Conservation (phyloP, 2,888 invertebrate genomes). For the Euplexia lucipara region DNA sequence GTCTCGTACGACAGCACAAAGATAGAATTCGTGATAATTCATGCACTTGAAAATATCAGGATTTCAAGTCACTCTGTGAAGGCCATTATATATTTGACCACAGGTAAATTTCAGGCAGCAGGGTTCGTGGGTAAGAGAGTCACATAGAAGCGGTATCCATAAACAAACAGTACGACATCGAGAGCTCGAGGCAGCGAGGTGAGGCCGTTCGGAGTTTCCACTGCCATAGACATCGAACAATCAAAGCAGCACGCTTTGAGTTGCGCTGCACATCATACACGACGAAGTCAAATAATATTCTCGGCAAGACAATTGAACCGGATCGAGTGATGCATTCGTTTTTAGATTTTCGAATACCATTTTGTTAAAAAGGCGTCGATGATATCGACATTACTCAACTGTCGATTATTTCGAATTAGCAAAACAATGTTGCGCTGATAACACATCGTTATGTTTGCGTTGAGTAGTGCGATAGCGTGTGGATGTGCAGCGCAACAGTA, state of each 20-base stretch:
- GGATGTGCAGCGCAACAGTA: constrained; percentile 85
- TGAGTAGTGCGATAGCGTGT: constrained; percentile 37
- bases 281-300: constrained; percentile 14
- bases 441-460: constrained; percentile 11
- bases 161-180: constrained; percentile 88
- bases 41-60: constrained; percentile 77
- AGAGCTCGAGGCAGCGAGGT: constrained; percentile 86
- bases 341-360: not conserved
- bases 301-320: constrained; percentile 1
- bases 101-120: constrained; percentile 67
- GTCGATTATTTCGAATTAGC: constrained; percentile 11
- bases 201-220: constrained; percentile 81
- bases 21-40: constrained; percentile 73
- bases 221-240: constrained; percentile 88
- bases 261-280: constrained; percentile 83
- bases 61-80: constrained; percentile 62
- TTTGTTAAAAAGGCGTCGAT: constrained; percentile 1
- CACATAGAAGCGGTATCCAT: constrained; percentile 87
- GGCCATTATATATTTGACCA: constrained; percentile 57
- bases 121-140: constrained; percentile 80
- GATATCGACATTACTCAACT: not conserved
- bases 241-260: constrained; percentile 86
- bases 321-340: not conserved
- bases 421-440: constrained; percentile 14
- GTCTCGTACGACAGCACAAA: constrained; percentile 74